A percentile compares a stretch with the other conserved stretches of the same genome.
phyloP scores from a whole-genome alignment of 1,140 invertebrate genomes.

The Portunus trituberculatus region DNA sequence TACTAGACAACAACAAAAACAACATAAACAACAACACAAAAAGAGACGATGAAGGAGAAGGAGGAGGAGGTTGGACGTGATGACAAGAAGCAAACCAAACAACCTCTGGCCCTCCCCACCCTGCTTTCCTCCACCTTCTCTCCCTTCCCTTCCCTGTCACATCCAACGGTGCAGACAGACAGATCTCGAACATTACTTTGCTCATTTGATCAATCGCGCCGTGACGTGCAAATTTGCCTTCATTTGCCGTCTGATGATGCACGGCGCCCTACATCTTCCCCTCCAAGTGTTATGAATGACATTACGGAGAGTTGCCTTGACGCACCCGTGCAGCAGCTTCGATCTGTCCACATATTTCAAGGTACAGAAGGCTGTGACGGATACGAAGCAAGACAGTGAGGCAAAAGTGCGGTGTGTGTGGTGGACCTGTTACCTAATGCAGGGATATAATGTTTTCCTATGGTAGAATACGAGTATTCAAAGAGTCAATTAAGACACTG shows the following conservation, averaged over 20 bases:
- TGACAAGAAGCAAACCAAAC: neutral
- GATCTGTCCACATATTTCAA: no score
- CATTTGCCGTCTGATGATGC: neutral
- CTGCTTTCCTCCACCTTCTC: no score
- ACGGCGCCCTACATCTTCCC: slow-evolving; percentile 7
- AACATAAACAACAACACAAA: neutral
- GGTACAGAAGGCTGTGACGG: no score
- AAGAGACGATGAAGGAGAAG: neutral
- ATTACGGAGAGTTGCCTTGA: neutral
- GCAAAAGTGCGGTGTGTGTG: no score
- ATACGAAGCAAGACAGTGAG: no score
- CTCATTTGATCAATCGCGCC: neutral
- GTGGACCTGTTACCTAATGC: no score
- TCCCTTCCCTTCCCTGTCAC: no score
- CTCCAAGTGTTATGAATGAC: slow-evolving; percentile 2
- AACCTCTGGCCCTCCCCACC: no score
- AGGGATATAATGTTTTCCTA: no score
- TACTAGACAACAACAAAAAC: no score
- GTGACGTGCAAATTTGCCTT: slow-evolving; percentile 21
- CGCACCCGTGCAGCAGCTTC: neutral
- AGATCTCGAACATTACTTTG: slow-evolving; percentile 3
- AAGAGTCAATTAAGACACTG: no score
- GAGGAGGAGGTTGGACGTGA: neutral
- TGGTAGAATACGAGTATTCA: no score
- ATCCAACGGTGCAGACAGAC: neutral